Conservation (phyloP, 1,140 invertebrate genomes). For the Drosophila bocki region DNA sequence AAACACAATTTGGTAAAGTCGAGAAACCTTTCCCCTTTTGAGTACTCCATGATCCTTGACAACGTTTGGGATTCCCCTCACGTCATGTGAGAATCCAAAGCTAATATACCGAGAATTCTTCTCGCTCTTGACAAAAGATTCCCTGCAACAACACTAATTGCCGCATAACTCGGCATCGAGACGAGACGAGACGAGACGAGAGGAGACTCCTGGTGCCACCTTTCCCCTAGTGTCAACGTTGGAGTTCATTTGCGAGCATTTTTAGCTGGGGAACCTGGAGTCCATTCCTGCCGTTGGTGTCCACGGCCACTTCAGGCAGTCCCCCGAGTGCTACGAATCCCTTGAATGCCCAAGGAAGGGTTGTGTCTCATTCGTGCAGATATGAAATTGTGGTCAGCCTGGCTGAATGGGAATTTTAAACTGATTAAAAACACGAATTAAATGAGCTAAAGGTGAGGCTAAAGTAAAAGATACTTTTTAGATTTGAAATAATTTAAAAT, state of each 20-base stretch:
- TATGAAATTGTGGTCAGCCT: conserved; percentile 11
- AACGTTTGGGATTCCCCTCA: background rate
- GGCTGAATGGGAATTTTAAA: background rate
- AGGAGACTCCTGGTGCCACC: background rate
- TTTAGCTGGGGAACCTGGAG: background rate
- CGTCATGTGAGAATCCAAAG: conserved; percentile 2
- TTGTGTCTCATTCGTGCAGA: background rate
- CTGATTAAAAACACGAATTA: conserved; percentile 2
- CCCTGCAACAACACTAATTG: conserved; percentile 43
- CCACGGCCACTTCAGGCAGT: conserved; percentile 38
- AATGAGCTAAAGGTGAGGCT: background rate
- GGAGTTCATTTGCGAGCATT: conserved; percentile 46
- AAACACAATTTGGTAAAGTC: too few relatives aligned
- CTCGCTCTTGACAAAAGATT: conserved; percentile 14
- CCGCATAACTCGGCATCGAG: conserved; percentile 30
- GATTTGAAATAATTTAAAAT: too few relatives aligned
- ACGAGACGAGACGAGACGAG: too few relatives aligned
- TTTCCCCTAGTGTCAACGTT: conserved; percentile 11
- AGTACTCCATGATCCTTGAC: too few relatives aligned
- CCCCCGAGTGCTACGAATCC: conserved; percentile 29
- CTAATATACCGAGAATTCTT: conserved; percentile 25
- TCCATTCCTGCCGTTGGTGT: conserved; percentile 15
- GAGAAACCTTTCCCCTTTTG: too few relatives aligned
- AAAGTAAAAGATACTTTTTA: too few relatives aligned
- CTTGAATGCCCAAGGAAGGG: background rate